A percentile compares a stretch with the other conserved stretches of the same genome.
Conservation (phyloP, 2,113 vertebrate species). For the Macquaria australasica region DNA sequence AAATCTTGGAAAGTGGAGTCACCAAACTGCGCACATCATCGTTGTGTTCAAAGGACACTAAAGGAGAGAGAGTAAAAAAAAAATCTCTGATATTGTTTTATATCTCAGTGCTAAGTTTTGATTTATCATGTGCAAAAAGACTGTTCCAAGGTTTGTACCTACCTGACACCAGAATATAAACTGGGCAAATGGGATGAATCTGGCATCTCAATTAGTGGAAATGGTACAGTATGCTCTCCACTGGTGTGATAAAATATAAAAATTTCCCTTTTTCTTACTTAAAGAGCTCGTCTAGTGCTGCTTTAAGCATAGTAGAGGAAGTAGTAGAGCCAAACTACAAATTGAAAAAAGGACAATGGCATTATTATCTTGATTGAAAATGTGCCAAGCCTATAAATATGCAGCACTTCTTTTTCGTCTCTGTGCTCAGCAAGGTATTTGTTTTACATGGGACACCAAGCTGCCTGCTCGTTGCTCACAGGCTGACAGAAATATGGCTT, state of each 20-base stretch:
- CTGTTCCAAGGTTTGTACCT: background rate
- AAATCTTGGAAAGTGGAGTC: background rate
- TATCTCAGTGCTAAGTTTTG: no score
- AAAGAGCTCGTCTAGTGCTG: constrained; percentile 8
- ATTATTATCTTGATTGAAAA: constrained; percentile 51
- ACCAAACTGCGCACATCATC: background rate
- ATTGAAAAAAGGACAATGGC: constrained; percentile 24
- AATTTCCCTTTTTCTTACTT: background rate
- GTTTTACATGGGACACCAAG: constrained; percentile 18
- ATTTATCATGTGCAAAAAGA: background rate
- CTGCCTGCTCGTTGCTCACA: constrained; percentile 29
- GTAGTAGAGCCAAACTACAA: background rate
- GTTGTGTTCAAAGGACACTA: background rate
- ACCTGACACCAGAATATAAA: constrained; percentile 4
- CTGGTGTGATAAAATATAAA: constrained; percentile 2
- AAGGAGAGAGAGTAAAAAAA: background rate
- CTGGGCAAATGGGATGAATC: constrained; percentile 8
- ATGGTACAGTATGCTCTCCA: background rate
- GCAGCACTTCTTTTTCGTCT: constrained; percentile 5
- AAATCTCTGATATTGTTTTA: no score
- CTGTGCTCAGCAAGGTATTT: constrained; percentile 19
- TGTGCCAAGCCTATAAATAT: constrained; percentile 22
- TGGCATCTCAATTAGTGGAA: background rate
- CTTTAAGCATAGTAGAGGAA: background rate
- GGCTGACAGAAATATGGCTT: constrained; percentile 40